A percentile compares a stretch with the other conserved stretches of the same genome.
phyloP scores from a whole-genome alignment of 2,113 vertebrate genomes.

The Labrus mixtus region DNA sequence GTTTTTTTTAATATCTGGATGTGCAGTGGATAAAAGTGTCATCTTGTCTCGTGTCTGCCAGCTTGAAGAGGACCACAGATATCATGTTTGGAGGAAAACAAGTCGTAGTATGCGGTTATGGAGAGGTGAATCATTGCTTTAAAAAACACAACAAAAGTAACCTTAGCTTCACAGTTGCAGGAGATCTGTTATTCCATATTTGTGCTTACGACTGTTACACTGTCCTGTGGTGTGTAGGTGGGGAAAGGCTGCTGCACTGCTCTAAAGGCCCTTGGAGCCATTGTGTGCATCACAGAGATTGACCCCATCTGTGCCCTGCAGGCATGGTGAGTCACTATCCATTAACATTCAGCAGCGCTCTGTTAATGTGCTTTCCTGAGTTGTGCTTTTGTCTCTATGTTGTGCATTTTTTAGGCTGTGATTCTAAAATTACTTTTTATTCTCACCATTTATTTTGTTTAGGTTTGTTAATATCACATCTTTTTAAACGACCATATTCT shows the following conservation, averaged over 20 bases:
- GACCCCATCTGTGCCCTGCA: slow-evolving; percentile 99
- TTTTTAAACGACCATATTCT: too few relatives aligned
- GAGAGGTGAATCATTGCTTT: slow-evolving; percentile 89
- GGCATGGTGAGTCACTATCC: slow-evolving; percentile 89
- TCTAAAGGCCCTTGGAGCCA: slow-evolving; percentile 95
- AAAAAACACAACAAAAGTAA: not conserved
- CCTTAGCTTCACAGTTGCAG: not conserved
- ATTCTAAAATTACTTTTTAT: not conserved
- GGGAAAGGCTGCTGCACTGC: slow-evolving; percentile 98
- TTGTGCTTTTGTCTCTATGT: not conserved
- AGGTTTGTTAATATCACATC: too few relatives aligned
- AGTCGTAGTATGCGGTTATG: slow-evolving; percentile 97
- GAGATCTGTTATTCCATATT: not conserved
- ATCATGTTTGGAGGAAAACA: slow-evolving; percentile 99
- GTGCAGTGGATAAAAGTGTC: slow-evolving; percentile 5
- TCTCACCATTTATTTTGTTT: not conserved
- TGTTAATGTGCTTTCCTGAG: not conserved
- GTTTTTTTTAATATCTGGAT: not conserved
- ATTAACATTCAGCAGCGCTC: slow-evolving; percentile 9
- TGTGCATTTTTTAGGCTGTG: slow-evolving; percentile 7
- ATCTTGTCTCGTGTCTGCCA: slow-evolving; percentile 64
- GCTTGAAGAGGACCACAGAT: slow-evolving; percentile 98
- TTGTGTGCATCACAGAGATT: slow-evolving; percentile 97
- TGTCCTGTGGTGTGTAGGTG: slow-evolving; percentile 82
- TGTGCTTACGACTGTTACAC: slow-evolving; percentile 5